Evolutionary conservation across 2,113 vertebrate genomes (phyloP), one percentile per base, ranked within the genome.

Genomic region (Periophthalmodon schlosseri): DNA sequence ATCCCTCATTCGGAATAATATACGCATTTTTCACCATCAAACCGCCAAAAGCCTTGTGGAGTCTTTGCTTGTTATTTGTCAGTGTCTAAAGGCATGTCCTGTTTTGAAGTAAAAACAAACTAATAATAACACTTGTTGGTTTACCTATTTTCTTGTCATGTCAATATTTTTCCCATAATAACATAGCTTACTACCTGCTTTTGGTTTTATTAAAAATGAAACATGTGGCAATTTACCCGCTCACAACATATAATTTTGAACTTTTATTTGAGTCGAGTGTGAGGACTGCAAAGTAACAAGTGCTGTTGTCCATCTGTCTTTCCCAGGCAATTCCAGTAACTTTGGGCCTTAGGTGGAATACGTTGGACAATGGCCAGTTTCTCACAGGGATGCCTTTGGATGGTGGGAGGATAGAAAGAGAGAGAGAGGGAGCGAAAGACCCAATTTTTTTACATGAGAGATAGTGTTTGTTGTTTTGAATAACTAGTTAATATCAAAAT

Each of bases 1-100:
- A 52, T 56, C 68, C 69, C 83, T 80, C 49, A 70, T 72, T 80
- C 49, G 15, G 56, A 47, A 23, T 68, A 80, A 75, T 73, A 56
- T 84, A 24, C 61, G 8, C 3, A 75, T 75, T 70, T 21, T 68
- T 74, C 63, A 74, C 36, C 18, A 58, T 77, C 56, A 81, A 79
- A 75, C 63, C 69, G 28, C 36, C 20, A 21, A 34, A 71, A 28
- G 9, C 39, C 16, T 69, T 6, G 12, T 52, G 18, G 65, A 34
- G 4, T 54, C 63, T 24, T 2, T 57, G 20, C 54, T 6, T 61
- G 11, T n/a, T 47, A 12, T 70, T 72, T 70, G 23, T 71, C 49
- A 47, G 18, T n/a, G 12, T 58, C 54, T 68, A 46, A 56, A 69
- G 64, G 24, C 66, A 60, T 77, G 67, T 79, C 68, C 65, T 50